These are phyloP conservation scores for Acanthornis magna DNA, from an alignment of 2,797 vertebrate species.

Conservation along the genomic window DNA sequence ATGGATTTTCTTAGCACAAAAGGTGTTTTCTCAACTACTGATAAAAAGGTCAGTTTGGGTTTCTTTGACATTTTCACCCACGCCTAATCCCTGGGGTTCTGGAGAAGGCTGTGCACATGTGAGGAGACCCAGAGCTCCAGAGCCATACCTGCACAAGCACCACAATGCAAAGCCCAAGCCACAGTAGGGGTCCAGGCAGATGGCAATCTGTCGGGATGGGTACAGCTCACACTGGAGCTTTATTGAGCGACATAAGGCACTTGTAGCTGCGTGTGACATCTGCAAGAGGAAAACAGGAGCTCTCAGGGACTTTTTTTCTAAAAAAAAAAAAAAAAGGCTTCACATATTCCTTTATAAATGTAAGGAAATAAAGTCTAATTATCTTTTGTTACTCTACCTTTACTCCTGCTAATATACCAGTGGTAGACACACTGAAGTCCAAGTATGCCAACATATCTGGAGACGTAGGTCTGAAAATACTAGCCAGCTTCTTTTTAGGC, in stretches of 20 bases:
- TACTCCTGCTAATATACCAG: conserved; percentile 94
- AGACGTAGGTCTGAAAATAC: conserved; percentile 87
- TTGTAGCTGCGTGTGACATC: conserved; percentile 96
- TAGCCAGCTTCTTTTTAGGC: conserved; percentile 87
- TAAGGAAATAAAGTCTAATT: not conserved
- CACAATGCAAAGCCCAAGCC: conserved; percentile 96
- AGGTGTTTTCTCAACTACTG: not conserved
- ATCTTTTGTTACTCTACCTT: conserved; percentile 78
- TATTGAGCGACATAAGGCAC: conserved; percentile 96
- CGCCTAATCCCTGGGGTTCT: not conserved
- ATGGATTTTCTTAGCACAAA: not conserved
- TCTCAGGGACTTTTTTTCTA: not conserved
- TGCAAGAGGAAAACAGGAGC: conserved; percentile 35
- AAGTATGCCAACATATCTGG: conserved; percentile 92
- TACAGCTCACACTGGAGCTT: conserved; percentile 98
- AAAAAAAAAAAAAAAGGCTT: not conserved
- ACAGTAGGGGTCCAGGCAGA: conserved; percentile 96
- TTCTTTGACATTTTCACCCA: not conserved
- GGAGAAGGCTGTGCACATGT: not conserved
- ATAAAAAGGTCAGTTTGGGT: not conserved
- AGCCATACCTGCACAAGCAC: conserved; percentile 86
- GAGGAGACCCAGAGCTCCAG: not conserved
- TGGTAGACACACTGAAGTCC: conserved; percentile 98
- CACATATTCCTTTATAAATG: fast-evolving
- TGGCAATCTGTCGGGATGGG: conserved; percentile 93